Conservation (phyloP, 2,113 vertebrate genomes). For the Cinclus cinclus region DNA sequence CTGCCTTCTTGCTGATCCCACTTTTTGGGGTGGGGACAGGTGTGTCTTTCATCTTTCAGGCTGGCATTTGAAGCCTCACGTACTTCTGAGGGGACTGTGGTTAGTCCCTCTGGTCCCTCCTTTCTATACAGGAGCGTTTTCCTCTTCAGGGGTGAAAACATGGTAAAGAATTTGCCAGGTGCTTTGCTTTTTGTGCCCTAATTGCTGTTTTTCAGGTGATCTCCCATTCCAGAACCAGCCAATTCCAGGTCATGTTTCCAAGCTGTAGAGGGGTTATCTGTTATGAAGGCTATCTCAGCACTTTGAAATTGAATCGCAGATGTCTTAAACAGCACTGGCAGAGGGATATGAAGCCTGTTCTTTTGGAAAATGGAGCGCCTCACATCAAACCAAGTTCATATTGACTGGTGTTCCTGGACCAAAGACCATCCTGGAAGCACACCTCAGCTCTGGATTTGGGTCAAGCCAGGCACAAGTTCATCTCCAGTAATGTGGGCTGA, state of each 20-base stretch:
- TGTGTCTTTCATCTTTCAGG: not conserved
- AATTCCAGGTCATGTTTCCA: not conserved
- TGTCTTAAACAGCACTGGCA: not conserved
- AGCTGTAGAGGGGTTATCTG: not conserved
- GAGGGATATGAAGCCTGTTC: not conserved
- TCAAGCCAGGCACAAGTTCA: not conserved
- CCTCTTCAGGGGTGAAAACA: not conserved
- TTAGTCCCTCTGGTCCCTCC: not conserved
- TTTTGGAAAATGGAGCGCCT: not conserved
- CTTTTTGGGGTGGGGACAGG: not conserved
- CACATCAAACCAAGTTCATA: not conserved
- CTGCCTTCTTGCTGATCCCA: not conserved
- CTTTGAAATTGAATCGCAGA: not conserved
- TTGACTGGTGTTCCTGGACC: not conserved
- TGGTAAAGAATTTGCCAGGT: not conserved
- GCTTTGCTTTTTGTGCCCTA: not conserved
- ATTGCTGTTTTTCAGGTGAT: not conserved
- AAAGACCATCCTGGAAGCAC: not conserved
- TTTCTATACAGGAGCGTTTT: fast-evolving
- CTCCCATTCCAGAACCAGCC: not conserved
- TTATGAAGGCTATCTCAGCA: not conserved
- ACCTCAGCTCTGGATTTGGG: not conserved
- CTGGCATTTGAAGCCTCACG: not conserved
- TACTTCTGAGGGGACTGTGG: not conserved
- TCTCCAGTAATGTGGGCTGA: not conserved